Evolutionary conservation across 2,113 vertebrate species (phyloP), one percentile per base, ranked within the genome.

Genomic region (Hippocampus abdominalis): DNA sequence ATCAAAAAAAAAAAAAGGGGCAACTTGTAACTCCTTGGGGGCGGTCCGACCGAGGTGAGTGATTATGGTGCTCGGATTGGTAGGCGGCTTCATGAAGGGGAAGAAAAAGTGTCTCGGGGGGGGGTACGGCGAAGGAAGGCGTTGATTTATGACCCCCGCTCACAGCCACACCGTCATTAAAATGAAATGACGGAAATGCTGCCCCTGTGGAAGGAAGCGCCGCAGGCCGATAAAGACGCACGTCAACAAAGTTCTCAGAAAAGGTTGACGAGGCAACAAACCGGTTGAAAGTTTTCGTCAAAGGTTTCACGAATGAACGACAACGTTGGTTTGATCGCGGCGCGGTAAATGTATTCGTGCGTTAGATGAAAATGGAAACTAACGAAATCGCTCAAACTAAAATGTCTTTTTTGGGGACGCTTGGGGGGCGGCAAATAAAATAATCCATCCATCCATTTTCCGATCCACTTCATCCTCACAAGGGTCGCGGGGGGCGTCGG

Each of bases 161-260:
- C 78, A 82, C 66, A 81, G 94, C 95, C 94, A 96, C 92, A 90
- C 95, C 95, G 91, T 96, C 94, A 95, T 97, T 98, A 96, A 94
- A 95, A 94, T 94, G 87, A 90, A 92, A 94, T 95, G 88, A 83
- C 84, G 80, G 83, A 82, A 57, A 25, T n/a, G 54, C 15, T 60
- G 27, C 13, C 57, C 2, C 16, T 60, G 32, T 20, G 57, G 57
- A 32, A 32, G 57, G 57, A 32, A 29, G 18, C 8, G 57, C 27
- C 12, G 27, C 57, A 29, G 27, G 57, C 56, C 3, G 8, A 36
- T 57, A 15, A 59, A 29, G 15, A 59, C 13, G 10, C 56, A 59
- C 13, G 23, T 16, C 6, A 29, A 27, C 25, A 7, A 29, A 59
- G 56, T 29, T 53, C 51, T 36, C 32, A 36, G 32, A 6, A 36